Percentiles rank a stretch among this genome's conserved stretches.
Evolutionary conservation across 2,113 vertebrate species (phyloP).

Genomic region (Apistogramma diplotaenia): DNA sequence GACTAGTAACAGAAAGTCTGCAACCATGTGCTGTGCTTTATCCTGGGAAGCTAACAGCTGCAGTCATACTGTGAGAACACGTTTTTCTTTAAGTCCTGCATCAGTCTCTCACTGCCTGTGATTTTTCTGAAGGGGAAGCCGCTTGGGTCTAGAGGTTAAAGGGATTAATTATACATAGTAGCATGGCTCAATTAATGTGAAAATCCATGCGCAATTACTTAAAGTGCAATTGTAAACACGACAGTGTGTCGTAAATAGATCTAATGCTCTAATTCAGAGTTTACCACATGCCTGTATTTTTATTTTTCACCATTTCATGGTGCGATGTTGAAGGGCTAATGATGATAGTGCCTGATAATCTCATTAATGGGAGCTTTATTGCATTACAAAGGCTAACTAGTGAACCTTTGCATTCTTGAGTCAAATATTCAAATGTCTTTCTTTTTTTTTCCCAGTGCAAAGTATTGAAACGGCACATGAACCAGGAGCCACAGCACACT

Average conservation of each 20-base stretch:
- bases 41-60: background rate
- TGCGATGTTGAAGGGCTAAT: conserved; percentile 12
- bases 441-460: background rate
- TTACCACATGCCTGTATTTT: background rate
- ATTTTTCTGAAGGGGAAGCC: conserved; percentile 23
- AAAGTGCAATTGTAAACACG: background rate
- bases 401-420: conserved; percentile 20
- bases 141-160: conserved; percentile 13
- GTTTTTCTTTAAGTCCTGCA: conserved; percentile 32
- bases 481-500: conserved; percentile 45
- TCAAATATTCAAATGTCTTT: conserved; percentile 47
- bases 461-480: conserved; percentile 12
- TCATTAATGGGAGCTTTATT: conserved; percentile 37
- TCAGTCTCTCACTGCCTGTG: conserved; percentile 6
- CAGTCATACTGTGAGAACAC: conserved; percentile 39
- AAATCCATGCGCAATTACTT: background rate
- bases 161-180: background rate
- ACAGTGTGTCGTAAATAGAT: background rate
- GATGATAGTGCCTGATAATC: conserved; percentile 40
- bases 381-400: conserved; percentile 27
- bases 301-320: background rate
- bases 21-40: conserved; percentile 1
- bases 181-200: background rate
- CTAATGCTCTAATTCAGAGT: background rate
- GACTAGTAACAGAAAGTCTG: background rate